Conservation (phyloP, 2,888 invertebrate species). For the Liodrosophila aerea region DNA sequence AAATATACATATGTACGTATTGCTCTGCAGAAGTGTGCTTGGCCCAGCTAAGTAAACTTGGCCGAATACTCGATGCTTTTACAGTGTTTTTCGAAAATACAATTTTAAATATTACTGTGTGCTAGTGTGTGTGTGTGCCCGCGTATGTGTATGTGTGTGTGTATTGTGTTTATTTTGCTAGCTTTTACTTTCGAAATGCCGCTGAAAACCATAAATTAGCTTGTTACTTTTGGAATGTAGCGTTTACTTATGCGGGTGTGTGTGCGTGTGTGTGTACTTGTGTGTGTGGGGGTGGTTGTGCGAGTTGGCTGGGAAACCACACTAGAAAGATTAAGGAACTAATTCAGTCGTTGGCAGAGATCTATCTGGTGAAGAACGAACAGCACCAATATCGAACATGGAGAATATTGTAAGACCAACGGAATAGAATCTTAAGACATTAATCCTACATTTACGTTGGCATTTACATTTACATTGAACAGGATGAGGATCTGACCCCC, state of each 20-base stretch:
- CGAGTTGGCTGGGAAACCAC: conserved; percentile 32
- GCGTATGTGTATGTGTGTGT: conserved; percentile 16
- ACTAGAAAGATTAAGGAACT: conserved; percentile 51
- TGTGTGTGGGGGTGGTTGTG: conserved; percentile 21
- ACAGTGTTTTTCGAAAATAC: conserved; percentile 73
- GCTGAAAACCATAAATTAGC: conserved; percentile 75
- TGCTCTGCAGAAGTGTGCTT: conserved; percentile 30
- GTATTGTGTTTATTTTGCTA: conserved; percentile 41
- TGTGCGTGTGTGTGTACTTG: conserved; percentile 18
- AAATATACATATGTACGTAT: conserved; percentile 45
- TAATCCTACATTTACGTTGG: neutral
- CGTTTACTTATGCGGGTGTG: conserved; percentile 29
- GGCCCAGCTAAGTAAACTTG: conserved; percentile 42
- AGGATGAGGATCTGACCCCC: conserved; percentile 95
- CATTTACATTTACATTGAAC: neutral
- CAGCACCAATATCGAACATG: conserved; percentile 55
- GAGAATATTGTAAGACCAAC: conserved; percentile 72
- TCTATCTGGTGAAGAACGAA: conserved; percentile 67
- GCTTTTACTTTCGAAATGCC: conserved; percentile 66
- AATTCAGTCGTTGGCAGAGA: conserved; percentile 71
- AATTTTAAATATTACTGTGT: conserved; percentile 14
- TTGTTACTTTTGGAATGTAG: conserved; percentile 77
- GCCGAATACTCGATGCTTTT: conserved; percentile 59
- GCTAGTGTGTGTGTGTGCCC: conserved; percentile 11
- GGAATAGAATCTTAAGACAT: neutral